Base-by-base conservation (phyloP, 2,113 vertebrate species). In the Chloropsis cyanopogon region DNA sequence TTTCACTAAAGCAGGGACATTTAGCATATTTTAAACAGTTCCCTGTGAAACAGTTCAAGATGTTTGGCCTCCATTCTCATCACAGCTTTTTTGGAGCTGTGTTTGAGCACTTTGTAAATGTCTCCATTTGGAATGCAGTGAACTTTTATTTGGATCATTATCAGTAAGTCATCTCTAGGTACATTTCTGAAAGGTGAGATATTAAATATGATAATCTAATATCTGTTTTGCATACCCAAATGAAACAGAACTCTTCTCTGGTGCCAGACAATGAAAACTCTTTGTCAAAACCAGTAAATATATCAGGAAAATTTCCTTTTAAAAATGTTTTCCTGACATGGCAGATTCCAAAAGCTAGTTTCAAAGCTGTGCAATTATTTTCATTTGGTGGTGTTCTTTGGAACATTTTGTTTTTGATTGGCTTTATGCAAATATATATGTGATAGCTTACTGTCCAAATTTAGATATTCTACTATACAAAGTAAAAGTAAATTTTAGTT, bases 301-400 rank as follows among this genome's bases (percentile, higher is more conserved):
- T 37, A 83, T 86, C 15, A 39, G 33, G 24, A 83, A 59, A 7
- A 11, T 26, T 69, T 65, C 2, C 6, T 24, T 33, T 64, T 64
- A 12, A 52, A 39, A 69, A 25, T 39, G 52, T 39, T 76, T 85
- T 72, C 15, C 17, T 52, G 15, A 73, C 24, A 11, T 4, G 1
- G 53, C 10, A 52, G 20, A 35, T 47, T 69, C 13, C 6, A 20
- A 64, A 80, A 42, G 11, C 54, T 65, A 35, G 8, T 65, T 77
- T 82, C 26, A 57, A 29, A 60, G 8, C 18, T 64, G 7, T 49
- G 28, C 10, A 69, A 50, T 22, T 56, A 42, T 12, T 66, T 76
- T 66, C 2, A 78, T 46, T 56, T 0, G 1, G 3, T 72, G 12
- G 2, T 78, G 11, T 6, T 81, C 5, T 72, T 82, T 57, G 1